Base-by-base conservation (phyloP, 1,140 invertebrate genomes). In the Drosophila subobscura region DNA sequence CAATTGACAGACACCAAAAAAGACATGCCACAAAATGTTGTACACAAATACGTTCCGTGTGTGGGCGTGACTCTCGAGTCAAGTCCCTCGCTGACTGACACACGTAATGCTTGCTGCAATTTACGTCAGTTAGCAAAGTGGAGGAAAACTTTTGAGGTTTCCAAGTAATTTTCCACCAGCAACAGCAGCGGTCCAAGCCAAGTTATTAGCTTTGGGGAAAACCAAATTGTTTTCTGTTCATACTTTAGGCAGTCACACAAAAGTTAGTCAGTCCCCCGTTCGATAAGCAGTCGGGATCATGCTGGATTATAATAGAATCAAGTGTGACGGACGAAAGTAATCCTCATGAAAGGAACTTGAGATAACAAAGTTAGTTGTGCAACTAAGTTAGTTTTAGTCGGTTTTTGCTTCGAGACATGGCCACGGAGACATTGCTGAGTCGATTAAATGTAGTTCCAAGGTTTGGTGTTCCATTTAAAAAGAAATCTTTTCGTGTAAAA, bases 41-140 rank as follows among this genome's bases (percentile, higher is more conserved):
- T 33, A 33, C 29, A 3, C 59, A 20, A 65, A 51, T 65, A 52
- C n/a, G n/a, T n/a, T 41, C 20, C 20, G 47, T 57, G 63, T 16
- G 4, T 10, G 67, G 54, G 33, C 20, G 12, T 37, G 46, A 72
- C 57, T 60, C 37, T 45, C 37, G 45, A 60, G 41, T 37, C 49
- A 27, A 49, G n/a, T n/a, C 22, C 27, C 25, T 49, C 29, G 51
- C 27, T 5, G 27, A 6, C 27, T n/a, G n/a, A 33, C 29, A 27
- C 58, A 73, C 59, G 70, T 60, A 68, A 55, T 76, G 72, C 77
- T 70, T 66, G 51, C 56, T 72, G 75, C 67, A 86, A 86, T 85
- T 72, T 79, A 54, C 64, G 80, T 77, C 67, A 86, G 50, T 63
- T 80, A 61, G 61, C 60, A 22, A 72, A 66, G 23, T 27, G 58